Evolutionary conservation across 2,888 invertebrate species (phyloP), one percentile per base, ranked within the genome.

Genomic region (Melanophora roralis): DNA sequence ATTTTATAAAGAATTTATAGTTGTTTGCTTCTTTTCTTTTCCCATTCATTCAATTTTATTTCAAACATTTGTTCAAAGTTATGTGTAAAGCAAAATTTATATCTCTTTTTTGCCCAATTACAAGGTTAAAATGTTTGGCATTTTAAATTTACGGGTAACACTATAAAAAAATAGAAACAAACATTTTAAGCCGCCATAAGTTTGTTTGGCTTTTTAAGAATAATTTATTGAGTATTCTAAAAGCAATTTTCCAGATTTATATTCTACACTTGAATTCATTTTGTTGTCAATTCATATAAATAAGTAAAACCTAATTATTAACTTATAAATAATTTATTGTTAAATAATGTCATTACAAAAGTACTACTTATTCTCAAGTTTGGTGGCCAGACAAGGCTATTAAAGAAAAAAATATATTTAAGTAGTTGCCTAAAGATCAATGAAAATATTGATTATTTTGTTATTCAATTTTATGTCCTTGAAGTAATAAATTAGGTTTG

Each of bases 51-150:
- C 0, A 2, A 27, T 5, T 5, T 6, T 27, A 5, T 3, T 27
- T 5, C 27, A 27, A 3, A 27, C 27, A 27, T 27, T 27, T 27
- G 6, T 27, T 5, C 27, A 27, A 3, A 27, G 4, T 5, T 6
- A 27, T 27, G 6, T 27, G 6, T 27, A 6, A n/a, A 27, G 27
- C 3, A 6, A 27, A 27, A 43, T 43, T 65, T 69, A 59, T 14
- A 59, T 78, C 65, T 74, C 69, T 60, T 74, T 69, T 59, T 53
- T 74, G 74, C 74, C 53, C 74, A 74, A 74, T 79, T 74, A 74
- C 55, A 65, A 74, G 68, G 78, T 74, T 64, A 51, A 62, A 69
- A 53, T 71, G 45, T 74, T 59, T 74, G 74, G 21, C 69, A 60
- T 38, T 53, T 59, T 19, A 23, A 64, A 59, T 69, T 57, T 65